phyloP scores from a whole-genome alignment of 2,113 vertebrate genomes.

The Cochlearius cochlearius region DNA sequence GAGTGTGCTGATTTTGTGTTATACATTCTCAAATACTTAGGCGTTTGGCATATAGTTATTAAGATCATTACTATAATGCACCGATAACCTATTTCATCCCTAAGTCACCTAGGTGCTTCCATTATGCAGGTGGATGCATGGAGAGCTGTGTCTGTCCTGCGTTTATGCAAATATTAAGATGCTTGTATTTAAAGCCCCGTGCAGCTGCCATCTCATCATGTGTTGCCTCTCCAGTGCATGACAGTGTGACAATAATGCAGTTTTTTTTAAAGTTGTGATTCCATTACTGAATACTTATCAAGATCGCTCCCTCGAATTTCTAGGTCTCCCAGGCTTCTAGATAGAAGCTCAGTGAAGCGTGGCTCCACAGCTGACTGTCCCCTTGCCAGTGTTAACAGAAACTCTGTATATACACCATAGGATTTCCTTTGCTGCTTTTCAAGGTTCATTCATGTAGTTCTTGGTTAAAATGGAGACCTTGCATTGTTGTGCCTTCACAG shows the following conservation, averaged over 20 bases:
- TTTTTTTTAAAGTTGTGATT: neutral
- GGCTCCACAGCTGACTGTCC: neutral
- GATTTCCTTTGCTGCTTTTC: neutral
- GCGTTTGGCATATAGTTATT: neutral
- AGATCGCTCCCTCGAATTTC: neutral
- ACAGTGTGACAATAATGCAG: neutral
- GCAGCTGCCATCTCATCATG: neutral
- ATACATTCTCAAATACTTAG: neutral
- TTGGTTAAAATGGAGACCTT: neutral
- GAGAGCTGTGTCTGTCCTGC: neutral
- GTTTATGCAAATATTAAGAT: neutral
- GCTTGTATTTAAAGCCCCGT: neutral
- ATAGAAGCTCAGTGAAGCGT: neutral
- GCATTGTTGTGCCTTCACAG: neutral
- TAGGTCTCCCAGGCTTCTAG: neutral
- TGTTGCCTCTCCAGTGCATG: neutral
- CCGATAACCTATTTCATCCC: neutral
- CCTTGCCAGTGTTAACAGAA: neutral
- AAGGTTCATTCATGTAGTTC: neutral
- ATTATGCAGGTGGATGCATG: neutral
- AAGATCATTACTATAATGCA: accelerated
- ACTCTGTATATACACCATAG: no score
- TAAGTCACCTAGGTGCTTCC: neutral
- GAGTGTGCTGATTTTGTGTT: neutral
- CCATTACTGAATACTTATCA: neutral